phyloP scores from a whole-genome alignment of 37 sponge, comb jelly and placozoan genomes.

The Axinella damicornis region DNA sequence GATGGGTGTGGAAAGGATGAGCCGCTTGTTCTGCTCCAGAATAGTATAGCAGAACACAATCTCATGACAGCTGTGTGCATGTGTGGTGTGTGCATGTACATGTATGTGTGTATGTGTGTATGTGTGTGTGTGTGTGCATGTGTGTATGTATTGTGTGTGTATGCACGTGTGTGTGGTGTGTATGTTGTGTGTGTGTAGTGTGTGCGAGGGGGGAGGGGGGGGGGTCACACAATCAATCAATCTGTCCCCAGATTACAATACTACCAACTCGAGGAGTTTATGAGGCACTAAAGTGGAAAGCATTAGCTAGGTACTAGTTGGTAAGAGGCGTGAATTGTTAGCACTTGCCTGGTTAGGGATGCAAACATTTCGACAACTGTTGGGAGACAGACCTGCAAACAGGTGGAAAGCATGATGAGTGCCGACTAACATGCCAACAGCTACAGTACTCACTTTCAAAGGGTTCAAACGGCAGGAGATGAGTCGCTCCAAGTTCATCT shows the following conservation, averaged over 20 bases:
- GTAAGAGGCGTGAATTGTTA: no score
- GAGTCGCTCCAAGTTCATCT: conserved; percentile 75
- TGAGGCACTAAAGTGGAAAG: not conserved
- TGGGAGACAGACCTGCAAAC: conserved; percentile 69
- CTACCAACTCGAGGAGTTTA: no score
- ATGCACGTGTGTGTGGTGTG: no score
- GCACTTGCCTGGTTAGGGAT: conserved; percentile 56
- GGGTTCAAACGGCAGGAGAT: conserved; percentile 82
- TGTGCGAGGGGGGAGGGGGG: not conserved
- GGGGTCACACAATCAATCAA: not conserved
- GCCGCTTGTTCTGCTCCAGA: conserved; percentile 84
- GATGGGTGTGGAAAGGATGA: conserved; percentile 33
- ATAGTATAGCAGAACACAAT: conserved; percentile 92
- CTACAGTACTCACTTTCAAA: conserved; percentile 57
- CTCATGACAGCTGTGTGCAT: conserved; percentile 56
- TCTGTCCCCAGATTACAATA: not conserved
- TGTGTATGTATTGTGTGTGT: no score
- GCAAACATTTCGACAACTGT: conserved; percentile 86
- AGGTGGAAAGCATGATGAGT: not conserved
- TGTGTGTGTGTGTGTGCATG: conserved; percentile 24
- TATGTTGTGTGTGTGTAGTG: conserved; percentile 19
- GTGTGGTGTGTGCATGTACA: no score
- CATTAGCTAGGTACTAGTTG: not conserved
- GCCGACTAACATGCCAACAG: not conserved
- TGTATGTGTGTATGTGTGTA: no score